Base-by-base conservation (phyloP, 2,888 invertebrate genomes). In the Diloba caeruleocephala region DNA sequence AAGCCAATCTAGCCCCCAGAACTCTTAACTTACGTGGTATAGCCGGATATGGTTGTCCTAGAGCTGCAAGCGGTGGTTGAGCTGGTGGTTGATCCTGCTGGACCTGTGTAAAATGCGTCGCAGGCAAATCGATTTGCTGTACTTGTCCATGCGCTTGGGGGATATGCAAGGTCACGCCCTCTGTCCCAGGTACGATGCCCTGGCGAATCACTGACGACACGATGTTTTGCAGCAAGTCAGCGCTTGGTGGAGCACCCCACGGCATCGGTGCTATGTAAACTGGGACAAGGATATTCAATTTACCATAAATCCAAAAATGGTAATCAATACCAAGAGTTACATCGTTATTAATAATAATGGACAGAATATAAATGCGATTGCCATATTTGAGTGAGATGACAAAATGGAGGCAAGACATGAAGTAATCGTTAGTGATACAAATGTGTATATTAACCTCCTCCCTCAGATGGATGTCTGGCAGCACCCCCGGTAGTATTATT, bases 201-300 rank as follows among this genome's bases (percentile, higher is more conserved):
- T 84, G 87, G 2, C 87, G 84, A 1, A 85, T 74, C 25, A 87
- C 78, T 3, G 85, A 76, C 1, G 84, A 68, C 2, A 88, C 74
- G 21, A 89, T 79, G 52, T 80, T 85, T 37, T 89, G 86, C 1
- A 89, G 66, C 12, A 87, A 33, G 1, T 88, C 85, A 5, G 79
- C 78, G 21, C 70, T 78, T 2, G 86, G 85, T 1, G 79, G 70
- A 0, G 72, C 76, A 3, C 74, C 81, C 79, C 82, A 81, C 1
- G 84, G 81, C 76, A 87, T 65, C 19, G 82, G 82, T 6, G 81
- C 73, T 10, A 85, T 26, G 42, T 69, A 78, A 1, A 85, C 88
- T 88, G 69, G 3, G 6, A 15, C 10, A 25, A 17, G 1, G 1
- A 2, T 14, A 14, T 2, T 19, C 21, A 21, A 13, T 41, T n/a